Evolutionary conservation across 2,113 vertebrate genomes (phyloP), one percentile per base, ranked within the genome.

Genomic region (Dromas ardeola): DNA sequence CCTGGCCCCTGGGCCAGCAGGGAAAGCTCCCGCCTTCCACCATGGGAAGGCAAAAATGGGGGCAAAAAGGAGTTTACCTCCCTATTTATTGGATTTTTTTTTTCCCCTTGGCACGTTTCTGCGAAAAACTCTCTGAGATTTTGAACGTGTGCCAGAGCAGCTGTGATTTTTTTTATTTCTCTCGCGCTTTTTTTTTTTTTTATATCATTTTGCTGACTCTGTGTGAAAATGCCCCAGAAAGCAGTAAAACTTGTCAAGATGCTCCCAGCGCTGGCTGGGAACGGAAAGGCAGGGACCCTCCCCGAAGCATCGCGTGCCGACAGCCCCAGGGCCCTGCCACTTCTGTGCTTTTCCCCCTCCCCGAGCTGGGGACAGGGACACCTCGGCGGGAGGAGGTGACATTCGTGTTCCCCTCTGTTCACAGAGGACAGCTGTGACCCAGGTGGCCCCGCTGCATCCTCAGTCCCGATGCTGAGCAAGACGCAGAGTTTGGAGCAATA

Each of bases 171-270:
- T 95, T 70, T n/a, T 50, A 71, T 94, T 84, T 77, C 55, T 50
- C 65, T 78, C 59, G 8, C 19, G 2, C 47, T 27, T 5, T 70
- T 49, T 45, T 45, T 58, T 73, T 45, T 43, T 62, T 62, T 47
- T 47, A 15, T 21, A 82, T 82, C 56, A 14, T 94, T 97, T 95
- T 96, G 96, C 97, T 97, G 97, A 97, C 65, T 95, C 67, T 71
- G 76, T 93, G 85, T 90, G 88, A 95, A 94, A 96, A 95, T n/a
- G 93, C 86, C 93, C 95, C 90, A 96, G 90, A 96, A 96, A 94
- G 32, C 82, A 81, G 6, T 5, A 73, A 76, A 77, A 84, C 76
- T 78, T 81, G 72, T 92, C 59, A 86, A 93, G 90, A 58, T 2
- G 12, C 67, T 97, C 40, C 26, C 47, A 49, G 52, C 1, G 0